These are phyloP conservation scores for Nebria brevicollis DNA, from an alignment of 2,888 invertebrate genomes.

Conservation along the genomic window DNA sequence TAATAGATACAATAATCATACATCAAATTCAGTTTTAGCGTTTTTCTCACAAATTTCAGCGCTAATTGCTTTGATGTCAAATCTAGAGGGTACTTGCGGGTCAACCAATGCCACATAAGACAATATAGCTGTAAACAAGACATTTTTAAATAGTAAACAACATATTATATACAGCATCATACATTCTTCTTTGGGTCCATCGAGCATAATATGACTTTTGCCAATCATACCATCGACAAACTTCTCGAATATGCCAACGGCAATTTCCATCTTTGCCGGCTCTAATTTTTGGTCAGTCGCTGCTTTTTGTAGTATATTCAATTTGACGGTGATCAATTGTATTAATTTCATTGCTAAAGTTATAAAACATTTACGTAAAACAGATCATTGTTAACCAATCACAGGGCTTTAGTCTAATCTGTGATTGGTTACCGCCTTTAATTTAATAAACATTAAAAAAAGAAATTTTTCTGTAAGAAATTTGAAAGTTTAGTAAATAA, in stretches of 20 bases:
- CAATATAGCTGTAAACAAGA: slow-evolving; percentile 43
- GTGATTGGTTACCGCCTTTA: neutral
- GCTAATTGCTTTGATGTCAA: slow-evolving; percentile 52
- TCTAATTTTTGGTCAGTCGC: neutral
- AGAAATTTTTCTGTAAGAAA: no score
- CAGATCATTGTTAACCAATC: neutral
- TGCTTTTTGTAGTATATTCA: neutral
- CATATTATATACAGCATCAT: neutral
- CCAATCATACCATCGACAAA: slow-evolving; percentile 24
- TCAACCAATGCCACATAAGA: slow-evolving; percentile 51
- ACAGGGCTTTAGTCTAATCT: neutral
- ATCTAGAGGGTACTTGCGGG: slow-evolving; percentile 51
- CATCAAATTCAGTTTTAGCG: slow-evolving; percentile 45
- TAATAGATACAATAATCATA: neutral
- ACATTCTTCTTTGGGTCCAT: slow-evolving; percentile 21
- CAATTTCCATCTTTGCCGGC: slow-evolving; percentile 5
- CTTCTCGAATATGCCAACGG: neutral
- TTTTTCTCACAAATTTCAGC: slow-evolving; percentile 49
- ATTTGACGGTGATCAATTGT: slow-evolving; percentile 7
- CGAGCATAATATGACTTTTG: neutral
- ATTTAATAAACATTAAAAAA: no score
- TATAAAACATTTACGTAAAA: neutral
- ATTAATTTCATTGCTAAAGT: slow-evolving; percentile 12
- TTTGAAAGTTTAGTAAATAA: no score
- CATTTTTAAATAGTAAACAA: neutral